phyloP scores from a whole-genome alignment of 2,113 vertebrate genomes.

The Apodemus speciosus region DNA sequence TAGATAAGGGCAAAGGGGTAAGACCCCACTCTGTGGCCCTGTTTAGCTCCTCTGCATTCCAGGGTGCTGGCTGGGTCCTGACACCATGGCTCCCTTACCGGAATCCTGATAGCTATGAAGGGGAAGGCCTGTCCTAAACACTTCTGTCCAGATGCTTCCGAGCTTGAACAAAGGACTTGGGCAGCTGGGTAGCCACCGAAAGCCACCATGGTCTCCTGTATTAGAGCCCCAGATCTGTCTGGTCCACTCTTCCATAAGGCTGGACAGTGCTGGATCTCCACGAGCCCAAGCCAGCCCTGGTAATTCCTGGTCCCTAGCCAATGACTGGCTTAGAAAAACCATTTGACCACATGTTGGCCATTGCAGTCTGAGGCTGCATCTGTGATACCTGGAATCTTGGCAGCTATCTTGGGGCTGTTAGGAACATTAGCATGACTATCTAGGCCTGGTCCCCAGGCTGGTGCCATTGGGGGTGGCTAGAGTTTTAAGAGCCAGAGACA shows the following conservation, averaged over 20 bases:
- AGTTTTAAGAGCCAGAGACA: not conserved
- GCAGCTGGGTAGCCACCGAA: not conserved
- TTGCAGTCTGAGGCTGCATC: not conserved
- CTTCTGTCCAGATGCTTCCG: not conserved
- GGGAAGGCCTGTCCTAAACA: not conserved
- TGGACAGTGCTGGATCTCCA: not conserved
- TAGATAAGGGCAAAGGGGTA: no score
- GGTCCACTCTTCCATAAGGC: not conserved
- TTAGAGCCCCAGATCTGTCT: not conserved
- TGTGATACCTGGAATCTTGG: not conserved
- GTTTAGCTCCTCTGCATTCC: not conserved
- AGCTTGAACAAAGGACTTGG: not conserved
- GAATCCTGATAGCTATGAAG: not conserved
- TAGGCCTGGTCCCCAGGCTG: not conserved
- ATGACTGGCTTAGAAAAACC: not conserved
- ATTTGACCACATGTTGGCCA: not conserved
- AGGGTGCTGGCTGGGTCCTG: not conserved
- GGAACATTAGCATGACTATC: not conserved
- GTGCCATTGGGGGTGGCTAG: not conserved
- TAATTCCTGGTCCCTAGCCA: not conserved
- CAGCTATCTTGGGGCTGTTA: not conserved
- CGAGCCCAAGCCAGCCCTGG: not conserved
- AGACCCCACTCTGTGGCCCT: not conserved
- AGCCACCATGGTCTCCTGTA: not conserved
- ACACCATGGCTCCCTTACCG: not conserved